These are phyloP conservation scores for Rhinichthys osculus DNA, from an alignment of 2,797 vertebrate genomes.

Conservation along the genomic window DNA sequence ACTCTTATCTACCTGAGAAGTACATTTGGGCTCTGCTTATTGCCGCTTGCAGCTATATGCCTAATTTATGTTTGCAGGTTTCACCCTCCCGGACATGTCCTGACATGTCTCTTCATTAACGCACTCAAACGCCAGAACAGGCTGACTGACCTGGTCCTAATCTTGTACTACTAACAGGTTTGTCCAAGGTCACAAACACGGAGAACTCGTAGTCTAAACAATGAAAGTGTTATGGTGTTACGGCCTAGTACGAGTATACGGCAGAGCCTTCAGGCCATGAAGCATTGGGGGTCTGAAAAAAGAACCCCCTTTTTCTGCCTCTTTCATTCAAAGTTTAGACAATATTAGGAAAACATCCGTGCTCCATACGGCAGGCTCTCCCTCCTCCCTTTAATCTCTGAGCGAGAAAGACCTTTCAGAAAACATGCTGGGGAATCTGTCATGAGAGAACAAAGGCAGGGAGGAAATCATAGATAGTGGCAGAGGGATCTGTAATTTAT, in stretches of 20 bases:
- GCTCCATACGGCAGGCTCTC: slow-evolving; percentile 75
- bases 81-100: slow-evolving; percentile 43
- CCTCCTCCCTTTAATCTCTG: slow-evolving; percentile 78
- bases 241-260: background rate
- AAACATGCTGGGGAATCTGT: slow-evolving; percentile 64
- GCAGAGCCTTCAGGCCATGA: slow-evolving; percentile 23
- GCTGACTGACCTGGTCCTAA: slow-evolving; percentile 50
- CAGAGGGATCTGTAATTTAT: slow-evolving; percentile 80
- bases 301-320: slow-evolving; percentile 61
- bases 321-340: slow-evolving; percentile 65
- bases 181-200: slow-evolving; percentile 65
- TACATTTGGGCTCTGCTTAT: background rate
- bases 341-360: slow-evolving; percentile 83
- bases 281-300: slow-evolving; percentile 20
- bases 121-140: background rate
- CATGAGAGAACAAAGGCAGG: slow-evolving; percentile 78
- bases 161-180: slow-evolving; percentile 38
- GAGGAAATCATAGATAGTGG: slow-evolving; percentile 77
- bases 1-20: background rate
- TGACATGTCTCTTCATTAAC: slow-evolving; percentile 51
- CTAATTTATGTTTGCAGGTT: slow-evolving; percentile 23
- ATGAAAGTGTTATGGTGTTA: slow-evolving; percentile 46
- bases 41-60: background rate
- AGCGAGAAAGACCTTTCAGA: slow-evolving; percentile 77
- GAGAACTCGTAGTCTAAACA: slow-evolving; percentile 59